phyloP scores from a whole-genome alignment of 2,888 invertebrate species.

The Zonitis immaculata region DNA sequence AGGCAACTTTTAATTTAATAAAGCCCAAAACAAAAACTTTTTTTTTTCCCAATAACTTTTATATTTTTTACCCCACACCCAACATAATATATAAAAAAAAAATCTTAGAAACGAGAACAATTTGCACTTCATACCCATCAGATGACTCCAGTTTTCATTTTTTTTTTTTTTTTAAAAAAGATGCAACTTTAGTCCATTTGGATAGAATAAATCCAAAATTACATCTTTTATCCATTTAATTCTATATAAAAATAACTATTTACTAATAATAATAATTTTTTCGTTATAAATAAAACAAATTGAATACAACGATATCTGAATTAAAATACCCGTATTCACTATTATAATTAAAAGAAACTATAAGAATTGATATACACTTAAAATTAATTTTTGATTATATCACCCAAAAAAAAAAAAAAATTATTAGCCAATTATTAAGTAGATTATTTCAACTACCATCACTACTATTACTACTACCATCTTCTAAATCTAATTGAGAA shows the following conservation, averaged over 20 bases:
- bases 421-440: no score
- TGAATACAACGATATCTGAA: not conserved
- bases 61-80: conserved; percentile 13
- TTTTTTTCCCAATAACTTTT: conserved; percentile 3
- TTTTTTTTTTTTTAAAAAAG: no score
- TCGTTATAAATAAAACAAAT: not conserved
- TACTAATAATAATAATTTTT: not conserved
- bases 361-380: not conserved
- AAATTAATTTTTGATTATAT: not conserved
- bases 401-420: no score
- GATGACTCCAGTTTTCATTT: conserved; percentile 35
- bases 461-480: conserved; percentile 49
- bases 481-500: conserved; percentile 40
- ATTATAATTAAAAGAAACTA: not conserved
- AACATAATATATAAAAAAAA: conserved; percentile 12
- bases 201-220: not conserved
- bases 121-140: conserved; percentile 41
- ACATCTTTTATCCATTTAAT: not conserved
- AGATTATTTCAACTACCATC: conserved; percentile 54
- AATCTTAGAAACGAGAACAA: conserved; percentile 9
- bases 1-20: no score
- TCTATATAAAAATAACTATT: not conserved
- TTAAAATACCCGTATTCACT: not conserved
- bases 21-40: no score
- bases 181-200: no score